A percentile compares a stretch with the other conserved stretches of the same genome.
Conservation (phyloP, 2,797 vertebrate species). For the Momotus momota region DNA sequence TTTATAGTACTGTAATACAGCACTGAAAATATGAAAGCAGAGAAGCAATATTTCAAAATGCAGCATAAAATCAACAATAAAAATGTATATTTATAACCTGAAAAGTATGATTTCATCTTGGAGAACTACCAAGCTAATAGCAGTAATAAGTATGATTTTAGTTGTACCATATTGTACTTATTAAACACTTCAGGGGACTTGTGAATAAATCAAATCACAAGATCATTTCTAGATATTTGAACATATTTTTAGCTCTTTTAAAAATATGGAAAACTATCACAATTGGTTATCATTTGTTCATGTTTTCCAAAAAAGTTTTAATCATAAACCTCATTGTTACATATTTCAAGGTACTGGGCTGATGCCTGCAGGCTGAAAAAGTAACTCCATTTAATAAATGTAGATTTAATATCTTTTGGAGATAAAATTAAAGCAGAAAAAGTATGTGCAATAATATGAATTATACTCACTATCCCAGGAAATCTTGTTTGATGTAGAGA, state of each 20-base stretch:
- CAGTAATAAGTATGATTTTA: slow-evolving; percentile 85
- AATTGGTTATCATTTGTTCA: slow-evolving; percentile 83
- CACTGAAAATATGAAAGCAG: slow-evolving; percentile 87
- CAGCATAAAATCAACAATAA: slow-evolving; percentile 87
- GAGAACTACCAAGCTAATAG: slow-evolving; percentile 87
- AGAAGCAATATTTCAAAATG: slow-evolving; percentile 88
- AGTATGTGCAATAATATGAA: slow-evolving; percentile 47
- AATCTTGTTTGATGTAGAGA: slow-evolving; percentile 49
- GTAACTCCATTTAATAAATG: slow-evolving; percentile 75
- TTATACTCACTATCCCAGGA: slow-evolving; percentile 46
- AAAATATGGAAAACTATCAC: slow-evolving; percentile 82
- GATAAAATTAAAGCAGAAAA: slow-evolving; percentile 71
- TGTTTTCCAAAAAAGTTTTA: slow-evolving; percentile 79
- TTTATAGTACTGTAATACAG: slow-evolving; percentile 84
- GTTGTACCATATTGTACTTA: slow-evolving; percentile 86
- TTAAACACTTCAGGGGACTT: slow-evolving; percentile 85
- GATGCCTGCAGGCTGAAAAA: slow-evolving; percentile 63
- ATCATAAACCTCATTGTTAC: slow-evolving; percentile 75
- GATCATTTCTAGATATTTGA: slow-evolving; percentile 82
- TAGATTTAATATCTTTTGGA: slow-evolving; percentile 72
- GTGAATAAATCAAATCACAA: slow-evolving; percentile 86
- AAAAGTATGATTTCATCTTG: slow-evolving; percentile 89
- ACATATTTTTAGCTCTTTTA: slow-evolving; percentile 83
- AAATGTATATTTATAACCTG: slow-evolving; percentile 87
- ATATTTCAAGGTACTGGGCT: slow-evolving; percentile 67